phyloP scores from a whole-genome alignment of 2,113 vertebrate genomes.

The Smithornis capensis region DNA sequence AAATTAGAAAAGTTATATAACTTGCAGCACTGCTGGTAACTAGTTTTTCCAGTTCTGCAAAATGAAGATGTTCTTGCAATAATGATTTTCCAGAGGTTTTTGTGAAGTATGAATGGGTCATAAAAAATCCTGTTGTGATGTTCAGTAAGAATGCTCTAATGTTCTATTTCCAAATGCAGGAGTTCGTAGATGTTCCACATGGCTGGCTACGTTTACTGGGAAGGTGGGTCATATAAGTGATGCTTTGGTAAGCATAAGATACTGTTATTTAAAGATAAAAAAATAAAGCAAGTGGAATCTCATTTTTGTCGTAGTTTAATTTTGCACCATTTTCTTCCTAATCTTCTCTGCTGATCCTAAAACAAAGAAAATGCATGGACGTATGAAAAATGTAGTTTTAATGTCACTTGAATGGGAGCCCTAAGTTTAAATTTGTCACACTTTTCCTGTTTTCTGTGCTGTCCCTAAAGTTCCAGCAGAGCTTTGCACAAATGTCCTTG shows the following conservation, averaged over 20 bases:
- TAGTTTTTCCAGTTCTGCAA: not conserved
- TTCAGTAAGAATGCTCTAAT: accelerated
- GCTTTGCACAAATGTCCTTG: not conserved
- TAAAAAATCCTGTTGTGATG: not conserved
- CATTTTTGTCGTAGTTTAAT: not conserved
- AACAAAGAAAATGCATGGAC: not conserved
- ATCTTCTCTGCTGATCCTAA: not conserved
- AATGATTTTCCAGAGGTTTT: not conserved
- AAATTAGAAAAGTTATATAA: not conserved
- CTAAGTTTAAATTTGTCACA: too few species aligned
- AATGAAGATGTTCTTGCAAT: not conserved
- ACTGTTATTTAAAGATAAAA: not conserved
- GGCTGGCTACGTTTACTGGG: accelerated
- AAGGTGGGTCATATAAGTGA: not conserved
- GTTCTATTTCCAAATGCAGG: not conserved
- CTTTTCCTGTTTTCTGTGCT: too few species aligned
- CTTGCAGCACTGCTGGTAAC: not conserved
- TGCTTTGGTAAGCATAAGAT: not conserved
- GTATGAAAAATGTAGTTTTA: not conserved
- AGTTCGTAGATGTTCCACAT: accelerated
- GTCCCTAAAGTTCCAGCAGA: not conserved
- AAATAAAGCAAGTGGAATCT: accelerated
- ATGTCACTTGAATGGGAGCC: not conserved
- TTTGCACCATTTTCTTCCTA: not conserved
- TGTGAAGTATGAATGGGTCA: not conserved